These are phyloP conservation scores for Yponomeuta malinellus DNA, from an alignment of 2,888 invertebrate species.

Conservation along the genomic window DNA sequence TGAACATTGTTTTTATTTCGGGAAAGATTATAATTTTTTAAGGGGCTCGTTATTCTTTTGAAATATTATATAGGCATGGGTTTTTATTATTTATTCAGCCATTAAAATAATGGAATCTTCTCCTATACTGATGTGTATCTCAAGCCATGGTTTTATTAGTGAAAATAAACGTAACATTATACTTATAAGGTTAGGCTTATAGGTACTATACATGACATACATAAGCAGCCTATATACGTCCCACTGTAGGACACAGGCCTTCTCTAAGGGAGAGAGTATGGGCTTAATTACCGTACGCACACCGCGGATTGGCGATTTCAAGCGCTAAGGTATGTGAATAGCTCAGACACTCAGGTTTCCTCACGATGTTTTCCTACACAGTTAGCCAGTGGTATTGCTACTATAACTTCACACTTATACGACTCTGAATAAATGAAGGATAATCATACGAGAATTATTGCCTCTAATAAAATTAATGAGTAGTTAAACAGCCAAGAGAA, in stretches of 20 bases:
- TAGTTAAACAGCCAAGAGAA: slow-evolving; percentile 5
- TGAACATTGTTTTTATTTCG: slow-evolving; percentile 12
- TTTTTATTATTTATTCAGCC: background rate
- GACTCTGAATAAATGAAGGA: background rate
- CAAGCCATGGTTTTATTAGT: background rate
- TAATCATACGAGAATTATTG: background rate
- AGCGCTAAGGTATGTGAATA: too few relatives aligned
- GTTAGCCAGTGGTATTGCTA: too few relatives aligned
- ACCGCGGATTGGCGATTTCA: too few relatives aligned
- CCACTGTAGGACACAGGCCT: too few relatives aligned
- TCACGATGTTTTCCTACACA: too few relatives aligned
- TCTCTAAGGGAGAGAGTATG: too few relatives aligned
- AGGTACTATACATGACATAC: too few relatives aligned
- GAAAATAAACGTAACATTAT: background rate
- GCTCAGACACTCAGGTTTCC: too few relatives aligned
- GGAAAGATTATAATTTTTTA: slow-evolving; percentile 12
- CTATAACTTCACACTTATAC: too few relatives aligned
- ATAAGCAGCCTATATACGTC: too few relatives aligned
- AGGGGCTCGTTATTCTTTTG: background rate
- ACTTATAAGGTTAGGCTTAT: background rate
- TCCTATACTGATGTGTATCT: background rate
- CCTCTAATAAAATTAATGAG: slow-evolving; percentile 7
- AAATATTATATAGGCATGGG: background rate
- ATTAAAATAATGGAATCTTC: background rate
- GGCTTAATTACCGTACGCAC: too few relatives aligned